These are phyloP conservation scores for Teleogryllus oceanicus DNA, from an alignment of 2,888 invertebrate species.

Conservation along the genomic window DNA sequence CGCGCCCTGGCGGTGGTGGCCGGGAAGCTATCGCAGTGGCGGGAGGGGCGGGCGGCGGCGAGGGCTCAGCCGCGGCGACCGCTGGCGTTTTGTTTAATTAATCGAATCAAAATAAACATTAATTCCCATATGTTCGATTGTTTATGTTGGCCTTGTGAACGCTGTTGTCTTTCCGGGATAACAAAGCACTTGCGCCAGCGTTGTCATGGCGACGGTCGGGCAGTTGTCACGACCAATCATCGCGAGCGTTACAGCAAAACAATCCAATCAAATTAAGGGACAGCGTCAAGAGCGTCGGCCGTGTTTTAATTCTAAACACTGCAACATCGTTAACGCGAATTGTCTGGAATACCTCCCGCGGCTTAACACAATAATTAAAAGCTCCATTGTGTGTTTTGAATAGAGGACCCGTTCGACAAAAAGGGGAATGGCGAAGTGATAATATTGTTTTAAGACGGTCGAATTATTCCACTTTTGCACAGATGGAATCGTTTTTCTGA, in stretches of 20 bases:
- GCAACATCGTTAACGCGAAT: background rate
- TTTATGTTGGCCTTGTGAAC: slow-evolving; percentile 6
- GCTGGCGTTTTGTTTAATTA: background rate
- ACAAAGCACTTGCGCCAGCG: background rate
- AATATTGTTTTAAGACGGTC: slow-evolving; percentile 6
- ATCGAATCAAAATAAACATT: slow-evolving; percentile 9
- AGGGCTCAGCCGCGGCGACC: background rate
- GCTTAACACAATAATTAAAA: background rate
- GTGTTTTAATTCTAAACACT: slow-evolving; percentile 7
- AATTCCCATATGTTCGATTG: background rate
- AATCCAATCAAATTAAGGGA: slow-evolving; percentile 9
- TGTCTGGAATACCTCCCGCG: background rate
- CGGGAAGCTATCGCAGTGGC: background rate
- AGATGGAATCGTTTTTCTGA: background rate
- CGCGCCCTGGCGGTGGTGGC: background rate
- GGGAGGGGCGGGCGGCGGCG: background rate
- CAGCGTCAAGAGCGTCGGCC: background rate
- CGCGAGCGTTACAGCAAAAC: slow-evolving; percentile 9
- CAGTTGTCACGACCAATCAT: slow-evolving; percentile 18
- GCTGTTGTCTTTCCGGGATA: background rate
- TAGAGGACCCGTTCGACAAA: background rate
- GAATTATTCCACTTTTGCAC: background rate
- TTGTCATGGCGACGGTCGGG: background rate
- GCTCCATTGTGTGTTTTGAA: background rate
- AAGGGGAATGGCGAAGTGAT: background rate